Evolutionary conservation across 2,797 vertebrate genomes (phyloP).

Genomic region (Carduelis carduelis): DNA sequence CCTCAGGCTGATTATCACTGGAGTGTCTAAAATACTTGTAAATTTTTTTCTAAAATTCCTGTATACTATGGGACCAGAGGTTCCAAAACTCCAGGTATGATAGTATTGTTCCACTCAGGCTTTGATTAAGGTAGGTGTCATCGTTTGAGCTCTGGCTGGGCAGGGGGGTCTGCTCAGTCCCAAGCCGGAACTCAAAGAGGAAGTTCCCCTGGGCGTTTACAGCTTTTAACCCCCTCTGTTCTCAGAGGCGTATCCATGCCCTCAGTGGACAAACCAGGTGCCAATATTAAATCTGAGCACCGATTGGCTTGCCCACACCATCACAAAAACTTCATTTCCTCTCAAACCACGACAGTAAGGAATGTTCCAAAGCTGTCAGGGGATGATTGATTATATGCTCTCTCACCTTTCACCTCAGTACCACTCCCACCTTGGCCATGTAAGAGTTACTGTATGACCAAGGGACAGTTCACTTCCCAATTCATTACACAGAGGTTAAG

Average conservation of each 20-base stretch:
- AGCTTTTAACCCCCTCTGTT: too few relatives aligned
- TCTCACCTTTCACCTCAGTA: background rate
- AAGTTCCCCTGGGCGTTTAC: too few relatives aligned
- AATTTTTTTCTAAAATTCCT: background rate
- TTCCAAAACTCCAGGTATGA: background rate
- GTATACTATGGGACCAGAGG: too few relatives aligned
- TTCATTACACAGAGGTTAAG: background rate
- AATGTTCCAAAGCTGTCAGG: background rate
- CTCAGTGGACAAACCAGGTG: too few relatives aligned
- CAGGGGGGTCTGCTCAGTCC: too few relatives aligned
- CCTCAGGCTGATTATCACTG: background rate
- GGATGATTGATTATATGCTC: background rate
- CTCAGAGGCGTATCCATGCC: too few relatives aligned
- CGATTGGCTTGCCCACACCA: too few relatives aligned
- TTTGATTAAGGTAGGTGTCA: background rate
- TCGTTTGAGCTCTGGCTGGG: too few relatives aligned
- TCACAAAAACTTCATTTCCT: too few relatives aligned
- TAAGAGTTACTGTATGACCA: background rate
- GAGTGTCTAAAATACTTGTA: background rate
- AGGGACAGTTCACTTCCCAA: background rate
- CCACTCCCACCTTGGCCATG: rapidly evolving
- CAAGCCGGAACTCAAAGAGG: too few relatives aligned
- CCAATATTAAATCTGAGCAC: too few relatives aligned
- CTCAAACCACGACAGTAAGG: too few relatives aligned
- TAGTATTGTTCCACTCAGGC: background rate